A percentile compares a stretch with the other conserved stretches of the same genome.
Evolutionary conservation across 2,888 invertebrate genomes (phyloP).

Genomic region (Apamea sordens): DNA sequence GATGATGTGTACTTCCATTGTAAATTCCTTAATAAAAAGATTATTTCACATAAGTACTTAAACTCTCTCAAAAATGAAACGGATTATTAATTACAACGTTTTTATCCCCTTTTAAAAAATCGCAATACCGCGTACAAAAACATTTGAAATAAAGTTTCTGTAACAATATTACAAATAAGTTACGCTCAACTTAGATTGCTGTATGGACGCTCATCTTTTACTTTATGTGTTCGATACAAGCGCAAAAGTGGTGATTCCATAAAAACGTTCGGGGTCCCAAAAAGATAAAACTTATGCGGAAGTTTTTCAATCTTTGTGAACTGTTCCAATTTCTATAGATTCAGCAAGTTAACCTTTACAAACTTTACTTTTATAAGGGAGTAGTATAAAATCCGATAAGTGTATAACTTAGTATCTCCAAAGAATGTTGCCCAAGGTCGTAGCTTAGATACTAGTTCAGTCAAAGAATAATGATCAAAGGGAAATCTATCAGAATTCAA

Average conservation of each 20-base stretch:
- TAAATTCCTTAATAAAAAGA: not conserved
- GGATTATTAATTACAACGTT: constrained; percentile 2
- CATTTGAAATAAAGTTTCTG: constrained; percentile 13
- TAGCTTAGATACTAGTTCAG: not conserved
- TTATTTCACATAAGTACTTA: constrained; percentile 1
- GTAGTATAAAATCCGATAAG: constrained; percentile 10
- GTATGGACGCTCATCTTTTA: constrained; percentile 47
- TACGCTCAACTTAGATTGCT: constrained; percentile 51
- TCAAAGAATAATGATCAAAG: constrained; percentile 28
- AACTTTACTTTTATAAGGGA: constrained; percentile 23
- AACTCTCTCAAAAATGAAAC: not conserved
- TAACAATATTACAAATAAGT: constrained; percentile 50
- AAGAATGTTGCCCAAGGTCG: constrained; percentile 1
- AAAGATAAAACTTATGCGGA: constrained; percentile 60
- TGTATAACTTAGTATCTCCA: not conserved
- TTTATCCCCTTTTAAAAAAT: constrained; percentile 5
- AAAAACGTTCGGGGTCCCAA: constrained; percentile 57
- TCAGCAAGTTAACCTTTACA: constrained; percentile 21
- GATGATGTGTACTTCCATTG: not conserved
- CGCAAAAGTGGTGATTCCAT: constrained; percentile 54
- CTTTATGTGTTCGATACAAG: constrained; percentile 58
- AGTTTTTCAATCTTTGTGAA: constrained; percentile 68
- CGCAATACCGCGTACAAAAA: constrained; percentile 1
- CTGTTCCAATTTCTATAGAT: constrained; percentile 54
- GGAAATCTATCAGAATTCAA: constrained; percentile 40